Percentiles rank a stretch among this genome's conserved stretches.
These are phyloP conservation scores for Knipowitschia caucasica DNA, from an alignment of 2,797 vertebrate genomes.

Conservation along the genomic window DNA sequence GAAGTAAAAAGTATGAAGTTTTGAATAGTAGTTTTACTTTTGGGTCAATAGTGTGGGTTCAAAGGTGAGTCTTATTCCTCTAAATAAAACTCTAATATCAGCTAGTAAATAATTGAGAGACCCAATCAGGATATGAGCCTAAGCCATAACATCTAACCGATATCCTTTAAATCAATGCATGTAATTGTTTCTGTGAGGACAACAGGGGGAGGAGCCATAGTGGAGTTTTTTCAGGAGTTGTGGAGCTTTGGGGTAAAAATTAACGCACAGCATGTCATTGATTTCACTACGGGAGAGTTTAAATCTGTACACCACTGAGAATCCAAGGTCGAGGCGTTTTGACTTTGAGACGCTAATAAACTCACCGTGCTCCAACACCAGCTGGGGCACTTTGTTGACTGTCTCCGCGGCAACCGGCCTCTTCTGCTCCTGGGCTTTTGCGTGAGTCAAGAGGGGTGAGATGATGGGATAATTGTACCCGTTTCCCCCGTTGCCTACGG, in stretches of 20 bases:
- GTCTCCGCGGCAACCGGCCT: constrained; percentile 66
- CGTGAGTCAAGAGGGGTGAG: constrained; percentile 69
- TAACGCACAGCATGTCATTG: neutral
- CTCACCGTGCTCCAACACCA: constrained; percentile 86
- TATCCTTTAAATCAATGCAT: too few species aligned
- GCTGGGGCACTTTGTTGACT: constrained; percentile 79
- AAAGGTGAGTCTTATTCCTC: too few species aligned
- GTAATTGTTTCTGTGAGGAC: neutral
- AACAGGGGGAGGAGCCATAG: neutral
- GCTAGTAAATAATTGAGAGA: too few species aligned
- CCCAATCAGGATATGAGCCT: too few species aligned
- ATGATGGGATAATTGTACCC: constrained; percentile 92
- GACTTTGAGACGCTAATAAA: constrained; percentile 10
- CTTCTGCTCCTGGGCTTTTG: constrained; percentile 62
- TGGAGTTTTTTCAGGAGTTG: neutral
- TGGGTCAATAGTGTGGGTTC: too few species aligned
- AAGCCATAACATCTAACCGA: too few species aligned
- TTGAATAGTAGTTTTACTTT: too few species aligned
- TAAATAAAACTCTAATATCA: too few species aligned
- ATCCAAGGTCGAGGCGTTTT: neutral
- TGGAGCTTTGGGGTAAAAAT: constrained; percentile 5
- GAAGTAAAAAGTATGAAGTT: too few species aligned
- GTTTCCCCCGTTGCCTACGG: constrained; percentile 59
- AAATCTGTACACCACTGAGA: constrained; percentile 4
- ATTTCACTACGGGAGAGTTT: constrained; percentile 10